These are phyloP conservation scores for Suncus etruscus DNA, from an alignment of 2,113 vertebrate species.

Conservation along the genomic window DNA sequence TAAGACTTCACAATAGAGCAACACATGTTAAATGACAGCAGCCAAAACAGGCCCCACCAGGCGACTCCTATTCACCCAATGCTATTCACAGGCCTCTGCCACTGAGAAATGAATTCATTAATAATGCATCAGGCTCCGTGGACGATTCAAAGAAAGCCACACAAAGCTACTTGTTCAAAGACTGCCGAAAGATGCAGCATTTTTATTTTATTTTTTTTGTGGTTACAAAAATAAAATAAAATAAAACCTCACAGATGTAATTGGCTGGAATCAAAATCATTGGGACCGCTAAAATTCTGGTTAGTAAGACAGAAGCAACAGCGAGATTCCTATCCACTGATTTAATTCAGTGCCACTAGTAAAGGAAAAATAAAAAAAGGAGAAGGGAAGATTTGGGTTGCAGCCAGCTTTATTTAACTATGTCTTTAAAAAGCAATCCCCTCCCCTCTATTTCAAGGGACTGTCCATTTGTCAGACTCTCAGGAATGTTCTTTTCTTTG, in stretches of 20 bases:
- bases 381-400: slow-evolving; percentile 20
- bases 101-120: slow-evolving; percentile 81
- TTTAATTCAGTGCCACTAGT: slow-evolving; percentile 38
- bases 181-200: slow-evolving; percentile 8
- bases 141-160: slow-evolving; percentile 62
- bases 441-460: background rate
- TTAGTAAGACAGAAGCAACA: slow-evolving; percentile 45
- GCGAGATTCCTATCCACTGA: slow-evolving; percentile 6
- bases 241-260: slow-evolving; percentile 10
- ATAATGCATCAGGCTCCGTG: slow-evolving; percentile 72
- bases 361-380: slow-evolving; percentile 36
- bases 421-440: slow-evolving; percentile 25
- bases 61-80: slow-evolving; percentile 70
- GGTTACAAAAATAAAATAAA: background rate
- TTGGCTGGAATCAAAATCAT: slow-evolving; percentile 26
- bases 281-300: slow-evolving; percentile 45
- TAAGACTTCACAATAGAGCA: slow-evolving; percentile 76
- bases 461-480: slow-evolving; percentile 54
- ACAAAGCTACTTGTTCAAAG: slow-evolving; percentile 65
- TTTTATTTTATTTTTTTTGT: slow-evolving; percentile 23
- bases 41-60: slow-evolving; percentile 82
- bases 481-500: slow-evolving; percentile 50
- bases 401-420: slow-evolving; percentile 57
- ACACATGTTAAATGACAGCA: slow-evolving; percentile 82
- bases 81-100: slow-evolving; percentile 72